Evolutionary conservation across 2,797 vertebrate genomes (phyloP), one percentile per base, ranked within the genome.

Genomic region (Triplophysa bombifrons): DNA sequence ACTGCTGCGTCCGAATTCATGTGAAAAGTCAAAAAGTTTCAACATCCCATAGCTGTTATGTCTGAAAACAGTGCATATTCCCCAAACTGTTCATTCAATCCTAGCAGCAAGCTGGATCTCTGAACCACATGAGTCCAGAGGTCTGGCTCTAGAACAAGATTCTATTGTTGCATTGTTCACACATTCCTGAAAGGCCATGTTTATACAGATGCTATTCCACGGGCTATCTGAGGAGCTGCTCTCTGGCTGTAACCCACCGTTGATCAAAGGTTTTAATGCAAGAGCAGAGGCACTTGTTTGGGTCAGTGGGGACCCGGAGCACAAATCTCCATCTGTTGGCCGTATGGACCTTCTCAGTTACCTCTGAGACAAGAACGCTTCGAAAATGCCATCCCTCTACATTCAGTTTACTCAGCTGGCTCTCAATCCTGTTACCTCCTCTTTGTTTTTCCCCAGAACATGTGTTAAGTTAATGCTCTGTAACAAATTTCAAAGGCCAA

Each of bases 171-270:
- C 94, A 93, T 94, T 94, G 93, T 93, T 93, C 92, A 92, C 95
- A 96, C 96, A 93, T 95, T 94, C 93, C 92, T 90, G 81, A 78
- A 67, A 11, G 93, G 94, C 93, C 93, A 84, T 98, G 96, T 99
- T 99, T 97, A 93, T 92, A 98, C 98, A 99, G 98, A 98, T 98
- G 97, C 93, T 90, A 93, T 93, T 91, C 95, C 93, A 95, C 95
- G 94, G 96, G 91, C 90, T 78, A 88, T 86, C 87, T 51, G 94
- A 94, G 93, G 94, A 94, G 88, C 93, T 88, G 87, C 93, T 92
- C 93, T 91, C 90, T 92, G 90, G 92, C 91, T 92, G 89, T 92
- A 94, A 90, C 93, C 95, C 93, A 94, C 90, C 16, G 84, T 84
- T 94, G 96, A 99, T 99, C 97, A 99, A 99, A 99, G 97, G 94